These are phyloP conservation scores for Phlogophora meticulosa DNA, from an alignment of 2,888 invertebrate species.

Conservation along the genomic window DNA sequence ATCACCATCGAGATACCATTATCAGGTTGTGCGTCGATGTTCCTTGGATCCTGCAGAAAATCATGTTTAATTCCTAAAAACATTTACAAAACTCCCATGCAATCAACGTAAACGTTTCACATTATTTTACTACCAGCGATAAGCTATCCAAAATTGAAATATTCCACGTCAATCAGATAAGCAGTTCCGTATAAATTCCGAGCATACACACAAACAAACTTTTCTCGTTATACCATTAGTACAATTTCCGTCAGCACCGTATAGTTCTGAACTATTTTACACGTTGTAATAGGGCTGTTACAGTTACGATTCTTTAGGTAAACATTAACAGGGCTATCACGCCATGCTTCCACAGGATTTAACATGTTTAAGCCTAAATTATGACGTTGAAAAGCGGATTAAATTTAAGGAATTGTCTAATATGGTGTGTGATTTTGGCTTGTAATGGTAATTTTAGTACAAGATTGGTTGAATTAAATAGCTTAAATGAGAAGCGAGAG, in stretches of 20 bases:
- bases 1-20: no score
- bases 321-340: slow-evolving; percentile 30
- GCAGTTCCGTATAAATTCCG: slow-evolving; percentile 30
- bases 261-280: slow-evolving; percentile 50
- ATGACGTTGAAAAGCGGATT: slow-evolving; percentile 30
- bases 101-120: slow-evolving; percentile 12
- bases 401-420: background rate
- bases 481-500: background rate
- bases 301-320: slow-evolving; percentile 43
- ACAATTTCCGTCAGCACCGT: slow-evolving; percentile 41
- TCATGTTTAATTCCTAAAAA: background rate
- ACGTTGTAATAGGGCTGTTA: slow-evolving; percentile 30
- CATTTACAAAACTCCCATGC: slow-evolving; percentile 1
- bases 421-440: slow-evolving; percentile 1
- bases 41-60: background rate
- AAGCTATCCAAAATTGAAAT: slow-evolving; percentile 41
- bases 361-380: slow-evolving; percentile 37
- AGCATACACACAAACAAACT: slow-evolving; percentile 46
- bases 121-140: background rate
- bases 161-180: slow-evolving; percentile 47
- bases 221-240: slow-evolving; percentile 52
- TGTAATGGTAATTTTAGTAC: slow-evolving; percentile 1
- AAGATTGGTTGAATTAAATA: slow-evolving; percentile 4
- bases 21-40: no score
- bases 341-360: slow-evolving; percentile 28